Conservation (phyloP, 2,113 vertebrate genomes). For the Tamias sibiricus region DNA sequence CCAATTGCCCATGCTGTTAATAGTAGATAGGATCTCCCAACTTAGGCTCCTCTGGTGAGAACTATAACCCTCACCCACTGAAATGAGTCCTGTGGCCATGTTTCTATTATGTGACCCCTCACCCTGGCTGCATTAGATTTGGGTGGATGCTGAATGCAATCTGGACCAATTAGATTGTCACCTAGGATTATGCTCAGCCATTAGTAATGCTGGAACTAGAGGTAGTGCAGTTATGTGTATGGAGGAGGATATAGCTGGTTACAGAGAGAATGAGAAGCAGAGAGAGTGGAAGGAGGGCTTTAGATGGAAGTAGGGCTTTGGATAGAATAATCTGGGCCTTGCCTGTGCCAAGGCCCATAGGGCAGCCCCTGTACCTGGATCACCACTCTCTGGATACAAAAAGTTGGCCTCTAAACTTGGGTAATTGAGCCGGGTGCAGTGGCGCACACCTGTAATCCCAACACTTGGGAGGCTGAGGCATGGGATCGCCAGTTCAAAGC, state of each 20-base stretch:
- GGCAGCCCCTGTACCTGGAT: not conserved
- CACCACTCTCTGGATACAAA: not conserved
- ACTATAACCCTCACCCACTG: not conserved
- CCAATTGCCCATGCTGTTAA: not conserved
- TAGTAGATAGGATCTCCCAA: not conserved
- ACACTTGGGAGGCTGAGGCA: too few species aligned
- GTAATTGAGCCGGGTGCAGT: too few species aligned
- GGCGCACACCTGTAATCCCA: too few species aligned
- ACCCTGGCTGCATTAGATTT: not conserved
- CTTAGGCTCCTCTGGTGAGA: not conserved
- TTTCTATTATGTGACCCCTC: not conserved
- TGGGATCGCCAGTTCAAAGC: too few species aligned
- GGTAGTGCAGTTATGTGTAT: not conserved
- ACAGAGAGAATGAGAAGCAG: not conserved
- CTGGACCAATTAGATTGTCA: not conserved
- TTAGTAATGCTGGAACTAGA: not conserved
- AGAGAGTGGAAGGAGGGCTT: not conserved
- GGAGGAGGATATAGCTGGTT: not conserved
- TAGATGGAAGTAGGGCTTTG: too few species aligned
- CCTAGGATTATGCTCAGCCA: not conserved
- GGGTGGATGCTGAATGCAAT: not conserved
- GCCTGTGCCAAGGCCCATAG: not conserved
- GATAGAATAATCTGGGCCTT: not conserved
- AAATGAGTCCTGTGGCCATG: not conserved
- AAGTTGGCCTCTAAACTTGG: not conserved